Percentiles rank a stretch among this genome's conserved stretches.
Evolutionary conservation across 92 coral and sea anemone species (phyloP).

Genomic region (Anthopleura xanthogrammica): DNA sequence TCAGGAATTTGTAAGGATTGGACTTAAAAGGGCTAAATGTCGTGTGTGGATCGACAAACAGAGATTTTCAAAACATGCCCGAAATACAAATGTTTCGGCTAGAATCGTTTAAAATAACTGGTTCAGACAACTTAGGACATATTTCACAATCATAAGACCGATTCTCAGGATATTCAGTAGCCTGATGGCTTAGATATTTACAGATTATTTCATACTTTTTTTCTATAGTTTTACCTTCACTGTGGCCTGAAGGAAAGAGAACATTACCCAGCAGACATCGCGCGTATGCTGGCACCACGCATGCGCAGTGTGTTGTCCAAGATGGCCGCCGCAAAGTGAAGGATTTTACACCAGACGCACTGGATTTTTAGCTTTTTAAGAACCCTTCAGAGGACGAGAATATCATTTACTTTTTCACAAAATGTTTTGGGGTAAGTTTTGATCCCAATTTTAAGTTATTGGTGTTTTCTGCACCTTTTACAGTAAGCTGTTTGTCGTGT

Average conservation of each 20-base stretch:
- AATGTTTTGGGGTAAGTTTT: slow-evolving; percentile 98
- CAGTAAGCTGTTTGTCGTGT: background rate
- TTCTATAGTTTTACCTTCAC: slow-evolving; percentile 71
- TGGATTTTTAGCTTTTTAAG: slow-evolving; percentile 7
- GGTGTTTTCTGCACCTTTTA: background rate
- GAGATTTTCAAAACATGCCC: background rate
- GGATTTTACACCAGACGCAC: slow-evolving; percentile 2
- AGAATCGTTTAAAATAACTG: background rate
- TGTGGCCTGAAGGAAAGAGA: slow-evolving; percentile 89
- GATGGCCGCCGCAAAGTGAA: slow-evolving; percentile 74
- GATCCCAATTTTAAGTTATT: background rate
- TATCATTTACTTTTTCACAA: background rate
- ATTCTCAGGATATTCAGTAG: background rate
- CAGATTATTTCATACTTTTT: slow-evolving; percentile 42
- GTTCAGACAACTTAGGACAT: background rate
- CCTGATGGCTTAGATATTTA: slow-evolving; percentile 67
- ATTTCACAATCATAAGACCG: background rate
- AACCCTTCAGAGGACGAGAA: slow-evolving; percentile 4
- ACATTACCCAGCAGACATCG: slow-evolving; percentile 75
- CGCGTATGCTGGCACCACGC: slow-evolving; percentile 47
- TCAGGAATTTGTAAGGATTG: background rate
- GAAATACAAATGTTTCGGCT: background rate
- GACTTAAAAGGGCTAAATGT: background rate
- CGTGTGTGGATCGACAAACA: background rate
- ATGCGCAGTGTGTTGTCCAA: slow-evolving; percentile 61